phyloP scores from a whole-genome alignment of 2,797 vertebrate species.

The Poliocrania exsul region DNA sequence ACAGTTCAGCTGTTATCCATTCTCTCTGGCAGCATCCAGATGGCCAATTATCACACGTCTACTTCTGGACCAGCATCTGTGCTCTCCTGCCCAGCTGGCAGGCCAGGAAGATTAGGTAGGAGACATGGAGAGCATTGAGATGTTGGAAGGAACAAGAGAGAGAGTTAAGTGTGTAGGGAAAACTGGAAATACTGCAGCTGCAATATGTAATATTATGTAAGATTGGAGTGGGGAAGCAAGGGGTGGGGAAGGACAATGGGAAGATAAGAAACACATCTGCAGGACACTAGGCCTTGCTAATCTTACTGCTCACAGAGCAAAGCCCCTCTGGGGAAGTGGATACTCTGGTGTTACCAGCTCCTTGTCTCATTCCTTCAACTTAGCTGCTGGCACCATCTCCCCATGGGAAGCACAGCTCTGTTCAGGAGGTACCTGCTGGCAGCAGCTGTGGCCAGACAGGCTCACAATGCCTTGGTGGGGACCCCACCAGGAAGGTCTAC shows the following conservation, averaged over 20 bases:
- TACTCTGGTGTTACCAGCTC: not conserved
- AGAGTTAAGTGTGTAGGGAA: not conserved
- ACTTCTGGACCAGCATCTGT: constrained; percentile 62
- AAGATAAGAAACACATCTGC: constrained; percentile 15
- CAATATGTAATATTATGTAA: constrained; percentile 31
- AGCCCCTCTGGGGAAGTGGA: not conserved
- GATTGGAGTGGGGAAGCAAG: not conserved
- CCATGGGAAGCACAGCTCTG: rapidly evolving
- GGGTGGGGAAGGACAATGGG: not conserved
- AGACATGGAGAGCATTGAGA: constrained; percentile 16
- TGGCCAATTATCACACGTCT: constrained; percentile 65
- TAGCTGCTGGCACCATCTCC: not conserved
- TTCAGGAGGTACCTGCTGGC: not conserved
- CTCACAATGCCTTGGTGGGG: not conserved
- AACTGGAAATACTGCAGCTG: constrained; percentile 41
- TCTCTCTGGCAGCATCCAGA: constrained; percentile 49
- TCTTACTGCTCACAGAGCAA: not conserved
- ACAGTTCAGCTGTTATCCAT: constrained; percentile 64
- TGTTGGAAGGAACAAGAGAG: constrained; percentile 16
- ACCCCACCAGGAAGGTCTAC: not conserved
- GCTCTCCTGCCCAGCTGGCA: constrained; percentile 42
- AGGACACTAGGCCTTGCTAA: not conserved
- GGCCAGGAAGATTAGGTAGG: constrained; percentile 54
- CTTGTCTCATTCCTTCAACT: not conserved
- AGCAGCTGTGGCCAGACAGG: too few relatives aligned